Evolutionary conservation across 1,140 invertebrate genomes (phyloP).

Genomic region (Temnothorax curvispinosus): DNA sequence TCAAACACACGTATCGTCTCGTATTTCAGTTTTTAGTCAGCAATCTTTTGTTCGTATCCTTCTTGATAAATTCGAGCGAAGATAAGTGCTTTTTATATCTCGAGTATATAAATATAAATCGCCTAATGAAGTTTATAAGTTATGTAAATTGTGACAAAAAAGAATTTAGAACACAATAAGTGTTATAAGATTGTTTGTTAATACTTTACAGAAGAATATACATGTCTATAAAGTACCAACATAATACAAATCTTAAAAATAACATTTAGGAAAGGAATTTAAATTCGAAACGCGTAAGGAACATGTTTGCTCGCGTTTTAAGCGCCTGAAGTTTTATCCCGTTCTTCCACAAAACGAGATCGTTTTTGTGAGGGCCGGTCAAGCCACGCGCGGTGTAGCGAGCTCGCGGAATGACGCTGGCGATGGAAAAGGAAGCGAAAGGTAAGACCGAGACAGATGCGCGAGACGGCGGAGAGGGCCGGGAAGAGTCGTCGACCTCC

Average conservation of each 20-base stretch:
- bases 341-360: conserved; percentile 7
- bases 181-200: background rate
- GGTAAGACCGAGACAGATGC: conserved; percentile 31
- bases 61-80: background rate
- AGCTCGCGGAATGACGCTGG: conserved; percentile 9
- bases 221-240: background rate
- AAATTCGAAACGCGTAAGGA: background rate
- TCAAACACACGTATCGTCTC: no score
- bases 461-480: conserved; percentile 9
- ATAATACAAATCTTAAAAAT: background rate
- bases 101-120: background rate
- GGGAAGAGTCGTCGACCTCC: conserved; percentile 63
- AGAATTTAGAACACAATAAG: background rate
- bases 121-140: background rate
- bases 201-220: background rate
- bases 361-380: conserved; percentile 52
- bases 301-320: background rate
- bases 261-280: background rate
- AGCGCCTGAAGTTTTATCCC: background rate
- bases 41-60: background rate
- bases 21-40: background rate
- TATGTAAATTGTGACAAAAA: background rate
- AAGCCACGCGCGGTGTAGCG: conserved; percentile 14
- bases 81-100: background rate
- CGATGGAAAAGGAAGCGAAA: conserved; percentile 57